These are phyloP conservation scores for Tinea semifulvella DNA, from an alignment of 2,888 invertebrate genomes.

Conservation along the genomic window DNA sequence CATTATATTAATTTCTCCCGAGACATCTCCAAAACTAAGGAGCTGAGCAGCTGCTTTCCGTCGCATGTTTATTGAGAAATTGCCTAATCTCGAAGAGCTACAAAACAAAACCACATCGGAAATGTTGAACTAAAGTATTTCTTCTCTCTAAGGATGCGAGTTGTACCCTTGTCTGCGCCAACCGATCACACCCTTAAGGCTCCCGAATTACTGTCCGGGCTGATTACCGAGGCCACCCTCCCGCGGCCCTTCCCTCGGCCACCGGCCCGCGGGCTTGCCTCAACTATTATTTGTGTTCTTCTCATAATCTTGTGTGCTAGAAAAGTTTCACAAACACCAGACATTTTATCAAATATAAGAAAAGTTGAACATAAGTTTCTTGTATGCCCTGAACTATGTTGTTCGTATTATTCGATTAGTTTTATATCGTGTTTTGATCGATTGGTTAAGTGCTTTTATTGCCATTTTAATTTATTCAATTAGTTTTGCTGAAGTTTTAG, in stretches of 20 bases:
- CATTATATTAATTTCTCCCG: conserved; percentile 62
- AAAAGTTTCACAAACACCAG: conserved; percentile 57
- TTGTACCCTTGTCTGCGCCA: conserved; percentile 62
- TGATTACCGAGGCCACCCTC: conserved; percentile 49
- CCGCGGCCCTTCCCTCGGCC: conserved; percentile 25
- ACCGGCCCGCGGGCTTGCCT: conserved; percentile 37
- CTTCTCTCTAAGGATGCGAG: conserved; percentile 59
- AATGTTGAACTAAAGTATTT: conserved; percentile 64
- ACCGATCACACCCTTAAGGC: conserved; percentile 65
- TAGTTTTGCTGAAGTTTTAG: too few species aligned
- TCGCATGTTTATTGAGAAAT: conserved; percentile 62
- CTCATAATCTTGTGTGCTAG: conserved; percentile 57
- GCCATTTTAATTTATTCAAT: too few species aligned
- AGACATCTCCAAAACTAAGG: conserved; percentile 57
- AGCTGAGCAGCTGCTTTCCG: conserved; percentile 49
- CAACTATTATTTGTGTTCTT: conserved; percentile 63
- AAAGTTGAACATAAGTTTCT: conserved; percentile 45
- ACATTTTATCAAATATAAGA: conserved; percentile 57
- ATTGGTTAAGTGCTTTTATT: too few species aligned
- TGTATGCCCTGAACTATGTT: conserved; percentile 33
- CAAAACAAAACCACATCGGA: conserved; percentile 64
- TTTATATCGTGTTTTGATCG: conserved; percentile 18
- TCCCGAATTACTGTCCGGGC: conserved; percentile 62
- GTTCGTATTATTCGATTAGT: conserved; percentile 40
- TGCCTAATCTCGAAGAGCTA: conserved; percentile 63